Percentiles rank a stretch among this genome's conserved stretches.
Conservation (phyloP, 2,888 invertebrate species). For the Synanthedon vespiformis region DNA sequence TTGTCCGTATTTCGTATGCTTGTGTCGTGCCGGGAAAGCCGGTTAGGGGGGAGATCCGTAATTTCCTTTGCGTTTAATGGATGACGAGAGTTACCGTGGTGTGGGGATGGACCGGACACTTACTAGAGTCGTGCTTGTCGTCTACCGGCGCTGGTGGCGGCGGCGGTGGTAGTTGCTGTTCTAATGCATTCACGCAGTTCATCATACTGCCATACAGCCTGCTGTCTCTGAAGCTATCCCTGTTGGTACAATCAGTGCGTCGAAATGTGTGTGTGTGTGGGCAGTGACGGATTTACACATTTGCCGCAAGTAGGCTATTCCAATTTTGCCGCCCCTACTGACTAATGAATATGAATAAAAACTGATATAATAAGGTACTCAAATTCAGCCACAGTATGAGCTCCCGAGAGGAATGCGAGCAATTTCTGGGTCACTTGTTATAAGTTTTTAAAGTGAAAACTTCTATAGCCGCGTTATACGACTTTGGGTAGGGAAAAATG, state of each 20-base stretch:
- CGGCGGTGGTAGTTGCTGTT: conserved; percentile 86
- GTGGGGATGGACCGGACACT: conserved; percentile 19
- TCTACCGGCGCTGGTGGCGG: conserved; percentile 62
- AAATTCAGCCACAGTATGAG: no score
- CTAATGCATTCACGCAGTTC: conserved; percentile 94
- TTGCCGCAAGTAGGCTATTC: no score
- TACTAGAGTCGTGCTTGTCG: conserved; percentile 65
- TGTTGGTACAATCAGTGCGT: conserved; percentile 24
- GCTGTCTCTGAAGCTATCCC: conserved; percentile 92
- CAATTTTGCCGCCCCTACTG: no score
- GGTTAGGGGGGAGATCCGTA: neutral
- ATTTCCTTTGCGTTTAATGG: neutral
- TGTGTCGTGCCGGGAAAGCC: neutral
- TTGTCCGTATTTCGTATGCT: no score
- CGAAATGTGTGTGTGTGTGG: neutral
- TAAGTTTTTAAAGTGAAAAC: no score
- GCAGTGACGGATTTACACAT: no score
- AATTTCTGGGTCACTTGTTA: no score
- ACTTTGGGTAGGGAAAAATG: no score
- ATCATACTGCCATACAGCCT: conserved; percentile 95
- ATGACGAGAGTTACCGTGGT: conserved; percentile 5
- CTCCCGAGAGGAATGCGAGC: no score
- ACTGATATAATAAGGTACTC: no score
- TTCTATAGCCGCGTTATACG: no score
- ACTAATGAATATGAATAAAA: no score